Conservation (phyloP, 2,797 vertebrate genomes). For the Discoglossus pictus region DNA sequence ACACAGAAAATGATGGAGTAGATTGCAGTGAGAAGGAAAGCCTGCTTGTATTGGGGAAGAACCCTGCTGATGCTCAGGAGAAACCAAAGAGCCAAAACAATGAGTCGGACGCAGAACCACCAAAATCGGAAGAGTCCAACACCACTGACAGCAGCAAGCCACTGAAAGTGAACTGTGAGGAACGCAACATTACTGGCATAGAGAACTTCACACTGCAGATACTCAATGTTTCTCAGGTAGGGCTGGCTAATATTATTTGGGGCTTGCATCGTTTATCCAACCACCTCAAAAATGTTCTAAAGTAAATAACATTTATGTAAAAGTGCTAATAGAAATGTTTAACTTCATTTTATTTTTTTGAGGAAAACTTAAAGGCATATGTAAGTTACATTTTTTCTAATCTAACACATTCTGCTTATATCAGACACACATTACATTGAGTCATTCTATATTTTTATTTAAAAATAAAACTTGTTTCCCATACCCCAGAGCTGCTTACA, state of each 20-base stretch:
- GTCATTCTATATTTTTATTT: too few relatives aligned
- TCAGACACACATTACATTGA: too few relatives aligned
- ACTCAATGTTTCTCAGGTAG: conserved; percentile 89
- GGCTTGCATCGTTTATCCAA: not conserved
- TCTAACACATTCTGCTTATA: too few relatives aligned
- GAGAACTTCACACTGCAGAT: conserved; percentile 78
- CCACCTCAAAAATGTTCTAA: too few relatives aligned
- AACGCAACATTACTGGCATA: conserved; percentile 77
- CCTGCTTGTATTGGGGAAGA: conserved; percentile 15
- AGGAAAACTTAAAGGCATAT: too few relatives aligned
- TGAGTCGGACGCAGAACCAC: conserved; percentile 58
- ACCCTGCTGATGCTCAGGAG: conserved; percentile 18
- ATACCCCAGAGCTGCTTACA: too few relatives aligned
- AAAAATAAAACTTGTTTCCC: too few relatives aligned
- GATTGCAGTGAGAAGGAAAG: conserved; percentile 58
- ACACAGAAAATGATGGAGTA: conserved; percentile 53
- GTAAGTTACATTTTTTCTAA: too few relatives aligned
- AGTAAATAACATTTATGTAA: too few relatives aligned
- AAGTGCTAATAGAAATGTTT: too few relatives aligned
- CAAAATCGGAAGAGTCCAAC: conserved; percentile 71
- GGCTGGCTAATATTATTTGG: not conserved
- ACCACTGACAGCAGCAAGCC: conserved; percentile 78
- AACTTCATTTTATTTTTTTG: too few relatives aligned
- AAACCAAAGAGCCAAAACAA: conserved; percentile 45
- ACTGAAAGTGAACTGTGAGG: conserved; percentile 90